These are phyloP conservation scores for Eupithecia pulchellata DNA, from an alignment of 2,888 invertebrate species.

Conservation along the genomic window DNA sequence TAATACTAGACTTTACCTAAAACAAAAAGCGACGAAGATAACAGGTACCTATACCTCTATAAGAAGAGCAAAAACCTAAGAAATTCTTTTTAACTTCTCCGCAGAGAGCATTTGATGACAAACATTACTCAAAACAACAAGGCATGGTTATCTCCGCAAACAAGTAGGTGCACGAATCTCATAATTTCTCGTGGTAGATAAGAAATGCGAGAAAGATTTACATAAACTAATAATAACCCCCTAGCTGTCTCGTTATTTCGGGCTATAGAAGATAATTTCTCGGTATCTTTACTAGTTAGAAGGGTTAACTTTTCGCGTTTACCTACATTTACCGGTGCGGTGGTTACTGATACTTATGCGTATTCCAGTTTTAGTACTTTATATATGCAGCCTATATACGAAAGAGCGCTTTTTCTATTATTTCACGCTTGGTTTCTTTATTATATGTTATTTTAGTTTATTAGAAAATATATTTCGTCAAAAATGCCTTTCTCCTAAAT, in stretches of 20 bases:
- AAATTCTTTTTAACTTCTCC: neutral
- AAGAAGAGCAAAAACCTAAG: neutral
- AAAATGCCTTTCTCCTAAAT: neutral
- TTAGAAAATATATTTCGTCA: neutral
- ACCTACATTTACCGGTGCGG: neutral
- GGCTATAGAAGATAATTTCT: slow-evolving; percentile 28
- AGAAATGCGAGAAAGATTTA: slow-evolving; percentile 33
- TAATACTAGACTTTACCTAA: neutral
- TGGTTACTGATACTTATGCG: neutral
- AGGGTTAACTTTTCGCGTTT: slow-evolving; percentile 2
- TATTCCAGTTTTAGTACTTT: neutral
- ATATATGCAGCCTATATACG: neutral
- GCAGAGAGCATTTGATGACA: slow-evolving; percentile 5
- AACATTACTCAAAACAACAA: slow-evolving; percentile 6
- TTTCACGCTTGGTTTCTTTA: neutral
- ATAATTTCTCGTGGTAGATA: slow-evolving; percentile 26
- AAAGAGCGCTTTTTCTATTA: neutral
- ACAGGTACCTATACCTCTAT: too few species aligned
- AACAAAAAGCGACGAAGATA: slow-evolving; percentile 6
- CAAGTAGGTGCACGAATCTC: slow-evolving; percentile 18
- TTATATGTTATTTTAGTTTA: neutral
- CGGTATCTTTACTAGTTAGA: slow-evolving; percentile 20
- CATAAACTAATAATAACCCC: slow-evolving; percentile 33
- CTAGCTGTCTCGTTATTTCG: slow-evolving; percentile 32
- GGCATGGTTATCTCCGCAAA: slow-evolving; percentile 12